These are phyloP conservation scores for Myripristis jacobus DNA, from an alignment of 2,797 vertebrate species.

Conservation along the genomic window DNA sequence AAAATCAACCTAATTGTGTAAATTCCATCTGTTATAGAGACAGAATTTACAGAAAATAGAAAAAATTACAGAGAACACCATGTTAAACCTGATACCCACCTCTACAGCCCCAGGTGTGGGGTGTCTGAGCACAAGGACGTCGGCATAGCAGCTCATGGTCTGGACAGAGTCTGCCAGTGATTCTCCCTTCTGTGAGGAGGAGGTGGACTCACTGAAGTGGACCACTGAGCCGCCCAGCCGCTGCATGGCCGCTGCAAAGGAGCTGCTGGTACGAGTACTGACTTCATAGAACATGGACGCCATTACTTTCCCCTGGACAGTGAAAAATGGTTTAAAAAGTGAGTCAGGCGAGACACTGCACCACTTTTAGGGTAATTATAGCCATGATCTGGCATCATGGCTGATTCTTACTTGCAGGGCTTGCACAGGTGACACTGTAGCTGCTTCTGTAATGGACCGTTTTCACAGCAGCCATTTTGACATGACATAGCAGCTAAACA, in stretches of 20 bases:
- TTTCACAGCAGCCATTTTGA: too few relatives aligned
- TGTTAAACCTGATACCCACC: constrained; percentile 77
- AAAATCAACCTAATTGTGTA: too few relatives aligned
- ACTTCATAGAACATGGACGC: constrained; percentile 98
- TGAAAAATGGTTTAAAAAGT: rapidly evolving
- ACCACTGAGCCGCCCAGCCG: constrained; percentile 93
- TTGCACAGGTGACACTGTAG: too few relatives aligned
- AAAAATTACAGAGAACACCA: too few relatives aligned
- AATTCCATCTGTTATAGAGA: too few relatives aligned
- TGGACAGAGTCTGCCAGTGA: constrained; percentile 93
- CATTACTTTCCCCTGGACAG: constrained; percentile 92
- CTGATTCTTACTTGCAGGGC: too few relatives aligned
- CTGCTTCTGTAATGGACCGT: too few relatives aligned
- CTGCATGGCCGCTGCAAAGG: constrained; percentile 94
- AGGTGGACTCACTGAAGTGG: constrained; percentile 92
- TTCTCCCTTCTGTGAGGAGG: constrained; percentile 95
- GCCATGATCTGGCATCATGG: too few relatives aligned
- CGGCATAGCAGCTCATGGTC: constrained; percentile 96
- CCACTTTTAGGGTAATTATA: too few relatives aligned
- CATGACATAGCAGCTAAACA: too few relatives aligned
- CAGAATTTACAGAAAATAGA: too few relatives aligned
- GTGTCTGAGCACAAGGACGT: constrained; percentile 94
- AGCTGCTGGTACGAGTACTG: constrained; percentile 96
- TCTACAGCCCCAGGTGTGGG: constrained; percentile 92
- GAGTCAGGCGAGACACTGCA: not conserved